Evolutionary conservation across 2,888 invertebrate species (phyloP).

Genomic region (Tipula confusa): DNA sequence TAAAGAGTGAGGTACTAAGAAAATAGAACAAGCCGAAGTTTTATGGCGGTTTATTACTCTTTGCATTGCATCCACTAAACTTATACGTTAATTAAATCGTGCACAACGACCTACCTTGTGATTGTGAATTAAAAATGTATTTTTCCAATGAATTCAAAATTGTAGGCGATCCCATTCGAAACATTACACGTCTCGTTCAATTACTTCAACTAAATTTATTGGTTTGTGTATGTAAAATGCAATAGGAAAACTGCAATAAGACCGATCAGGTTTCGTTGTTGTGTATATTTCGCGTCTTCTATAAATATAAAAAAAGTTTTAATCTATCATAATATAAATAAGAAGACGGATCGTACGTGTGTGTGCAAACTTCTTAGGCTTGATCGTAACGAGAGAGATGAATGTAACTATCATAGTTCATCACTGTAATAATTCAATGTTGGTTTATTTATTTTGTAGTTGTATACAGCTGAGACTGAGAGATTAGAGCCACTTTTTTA

Average conservation of each 20-base stretch:
- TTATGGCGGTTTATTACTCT: background rate
- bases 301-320: background rate
- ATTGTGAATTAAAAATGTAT: background rate
- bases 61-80: background rate
- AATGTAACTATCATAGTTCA: background rate
- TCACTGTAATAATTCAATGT: background rate
- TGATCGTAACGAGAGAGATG: background rate
- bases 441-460: background rate
- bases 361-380: background rate
- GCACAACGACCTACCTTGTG: background rate
- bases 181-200: background rate
- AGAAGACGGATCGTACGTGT: too few species aligned
- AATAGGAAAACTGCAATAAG: background rate
- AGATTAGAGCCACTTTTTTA: background rate
- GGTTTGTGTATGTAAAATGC: background rate
- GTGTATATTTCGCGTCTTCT: background rate
- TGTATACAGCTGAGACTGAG: background rate
- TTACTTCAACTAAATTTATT: background rate
- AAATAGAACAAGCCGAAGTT: background rate
- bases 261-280: background rate
- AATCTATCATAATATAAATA: background rate
- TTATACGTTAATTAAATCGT: background rate
- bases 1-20: background rate
- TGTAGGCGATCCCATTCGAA: background rate
- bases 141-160: background rate